phyloP scores from a whole-genome alignment of 2,113 vertebrate genomes.

The Seriola aureovittata region DNA sequence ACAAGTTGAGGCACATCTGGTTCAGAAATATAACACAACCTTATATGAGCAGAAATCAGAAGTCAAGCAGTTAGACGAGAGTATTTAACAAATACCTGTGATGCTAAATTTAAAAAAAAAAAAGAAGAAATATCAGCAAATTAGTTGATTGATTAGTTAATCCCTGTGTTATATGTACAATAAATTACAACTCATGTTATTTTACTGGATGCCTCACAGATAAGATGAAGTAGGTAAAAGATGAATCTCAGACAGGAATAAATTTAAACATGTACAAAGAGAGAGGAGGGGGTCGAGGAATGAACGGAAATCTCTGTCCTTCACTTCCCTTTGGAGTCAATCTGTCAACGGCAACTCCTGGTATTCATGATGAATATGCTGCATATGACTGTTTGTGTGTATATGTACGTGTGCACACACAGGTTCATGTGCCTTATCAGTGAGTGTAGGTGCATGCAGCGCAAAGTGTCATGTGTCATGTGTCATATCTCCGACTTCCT shows the following conservation, averaged over 20 bases:
- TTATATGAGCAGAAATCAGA: neutral
- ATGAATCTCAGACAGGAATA: neutral
- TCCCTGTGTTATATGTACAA: neutral
- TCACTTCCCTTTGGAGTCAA: neutral
- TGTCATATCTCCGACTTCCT: conserved; percentile 53
- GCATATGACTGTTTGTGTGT: neutral
- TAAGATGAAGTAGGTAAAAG: neutral
- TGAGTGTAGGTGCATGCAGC: conserved; percentile 9
- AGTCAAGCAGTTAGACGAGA: neutral
- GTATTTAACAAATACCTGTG: neutral
- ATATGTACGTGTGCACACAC: neutral
- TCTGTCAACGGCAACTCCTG: neutral
- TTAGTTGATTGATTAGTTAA: neutral
- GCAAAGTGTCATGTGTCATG: conserved; percentile 25
- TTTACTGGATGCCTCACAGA: neutral
- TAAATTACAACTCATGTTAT: neutral
- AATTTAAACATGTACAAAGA: neutral
- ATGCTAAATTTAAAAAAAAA: neutral
- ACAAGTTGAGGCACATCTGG: neutral
- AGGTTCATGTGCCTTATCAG: conserved; percentile 20
- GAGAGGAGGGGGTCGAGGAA: neutral
- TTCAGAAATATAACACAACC: neutral
- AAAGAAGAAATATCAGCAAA: neutral
- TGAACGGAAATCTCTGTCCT: conserved; percentile 7
- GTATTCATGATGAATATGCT: neutral